Percentiles rank a stretch among this genome's conserved stretches.
Conservation (phyloP, 2,113 vertebrate genomes). For the Ctenomys sociabilis region DNA sequence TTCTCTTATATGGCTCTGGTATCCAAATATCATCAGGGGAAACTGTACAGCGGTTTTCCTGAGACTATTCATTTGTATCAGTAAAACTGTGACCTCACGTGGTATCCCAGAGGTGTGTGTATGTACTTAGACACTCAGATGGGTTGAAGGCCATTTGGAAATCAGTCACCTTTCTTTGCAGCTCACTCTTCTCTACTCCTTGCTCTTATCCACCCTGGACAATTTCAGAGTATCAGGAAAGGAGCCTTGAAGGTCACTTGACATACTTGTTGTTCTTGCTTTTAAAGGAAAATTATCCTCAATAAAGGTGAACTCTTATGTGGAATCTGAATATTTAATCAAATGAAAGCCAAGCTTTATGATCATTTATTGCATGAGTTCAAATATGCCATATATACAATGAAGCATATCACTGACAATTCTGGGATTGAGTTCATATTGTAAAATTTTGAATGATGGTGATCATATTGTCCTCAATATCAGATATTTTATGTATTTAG, state of each 20-base stretch:
- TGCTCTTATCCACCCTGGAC: neutral
- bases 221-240: neutral
- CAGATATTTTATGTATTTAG: neutral
- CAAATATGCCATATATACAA: neutral
- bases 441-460: neutral
- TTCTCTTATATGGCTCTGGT: neutral
- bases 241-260: neutral
- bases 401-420: neutral
- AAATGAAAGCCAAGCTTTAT: conserved; percentile 48
- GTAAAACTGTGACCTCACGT: neutral
- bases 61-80: neutral
- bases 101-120: neutral
- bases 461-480: conserved; percentile 9
- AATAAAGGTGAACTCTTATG: conserved; percentile 17
- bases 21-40: neutral
- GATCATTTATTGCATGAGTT: neutral
- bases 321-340: neutral
- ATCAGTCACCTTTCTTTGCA: neutral
- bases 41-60: neutral
- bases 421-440: neutral
- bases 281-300: neutral
- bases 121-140: neutral
- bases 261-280: neutral
- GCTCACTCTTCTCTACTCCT: neutral
- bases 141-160: neutral